A percentile compares a stretch with the other conserved stretches of the same genome.
phyloP scores from a whole-genome alignment of 2,888 invertebrate species.

The Heterodera filipjevi region DNA sequence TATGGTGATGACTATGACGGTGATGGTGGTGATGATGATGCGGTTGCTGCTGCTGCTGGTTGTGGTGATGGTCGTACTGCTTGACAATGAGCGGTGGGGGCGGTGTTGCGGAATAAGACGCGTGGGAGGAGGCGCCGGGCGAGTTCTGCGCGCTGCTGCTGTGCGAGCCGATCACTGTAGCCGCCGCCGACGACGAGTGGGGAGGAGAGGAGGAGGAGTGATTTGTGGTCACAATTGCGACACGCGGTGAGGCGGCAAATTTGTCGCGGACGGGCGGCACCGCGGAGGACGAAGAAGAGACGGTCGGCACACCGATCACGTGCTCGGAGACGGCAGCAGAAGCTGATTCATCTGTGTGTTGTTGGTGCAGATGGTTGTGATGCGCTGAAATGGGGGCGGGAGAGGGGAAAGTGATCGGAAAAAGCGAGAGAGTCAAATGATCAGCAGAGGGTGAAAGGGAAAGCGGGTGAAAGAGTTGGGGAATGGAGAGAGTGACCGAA shows the following conservation, averaged over 20 bases:
- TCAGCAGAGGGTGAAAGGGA: neutral
- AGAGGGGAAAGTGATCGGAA: neutral
- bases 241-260: neutral
- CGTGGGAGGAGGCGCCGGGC: conserved; percentile 8
- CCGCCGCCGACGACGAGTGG: neutral
- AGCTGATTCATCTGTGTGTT: neutral
- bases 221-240: neutral
- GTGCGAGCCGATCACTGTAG: neutral
- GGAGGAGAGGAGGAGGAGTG: neutral
- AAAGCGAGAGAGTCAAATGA: neutral
- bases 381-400: neutral
- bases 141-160: conserved; percentile 27
- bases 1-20: no score
- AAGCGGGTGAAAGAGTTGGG: neutral
- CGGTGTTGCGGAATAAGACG: neutral
- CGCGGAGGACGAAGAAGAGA: neutral
- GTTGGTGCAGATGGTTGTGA: neutral
- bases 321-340: neutral
- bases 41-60: neutral
- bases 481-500: neutral
- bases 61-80: neutral
- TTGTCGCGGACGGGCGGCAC: neutral
- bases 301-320: conserved; percentile 11
- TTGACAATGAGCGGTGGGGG: conserved; percentile 7
- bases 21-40: no score